Evolutionary conservation across 2,888 invertebrate species (phyloP), one percentile per base, ranked within the genome.

Genomic region (Calameuta idolon): DNA sequence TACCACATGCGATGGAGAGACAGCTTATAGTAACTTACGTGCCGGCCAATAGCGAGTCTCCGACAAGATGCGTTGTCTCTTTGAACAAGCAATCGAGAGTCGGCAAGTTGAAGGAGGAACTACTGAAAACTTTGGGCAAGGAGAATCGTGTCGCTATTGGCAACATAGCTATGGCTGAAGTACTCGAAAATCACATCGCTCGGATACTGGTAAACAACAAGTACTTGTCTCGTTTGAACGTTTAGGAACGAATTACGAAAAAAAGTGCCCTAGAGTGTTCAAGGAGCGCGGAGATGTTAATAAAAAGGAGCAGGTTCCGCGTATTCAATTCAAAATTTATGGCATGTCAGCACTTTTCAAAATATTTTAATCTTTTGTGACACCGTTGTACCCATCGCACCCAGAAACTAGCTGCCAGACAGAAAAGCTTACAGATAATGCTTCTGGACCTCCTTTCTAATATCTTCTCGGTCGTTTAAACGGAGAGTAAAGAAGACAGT

Each of bases 1-100:
- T 95, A 80, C 95, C 95, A 73, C 92, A 93, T 84, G 94, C 94
- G 35, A 93, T 94, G 92, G 94, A 94, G 85, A 92, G 93, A 80
- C 94, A 94, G 86, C 90, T 94, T 79, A 94, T 91, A 86, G 92
- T 94, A 35, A 93, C 93, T 33, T 93, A 93, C 85, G 91, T 94
- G 78, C 92, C 93, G 68, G 91, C 92, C 55, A 91, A 90, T 78
- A 90, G 90, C 71, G 85, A 85, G 35, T 91, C 91, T 31, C 91
- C 93, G 30, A 91, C 92, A 1, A 91, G 92, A 79, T 93, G 93
- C 81, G 92, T 93, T 76, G 88, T 94, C 68, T 93, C 93, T n/a
- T 85, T 94, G 69, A 93, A 94, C 84, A 94, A 94, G 81, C 92
- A 93, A 77, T 94, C 94, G 75, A 92, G 92, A 74, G 92, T 94